Evolutionary conservation across 2,888 invertebrate species (phyloP).

Genomic region (Caenorhabditis sulstoni): DNA sequence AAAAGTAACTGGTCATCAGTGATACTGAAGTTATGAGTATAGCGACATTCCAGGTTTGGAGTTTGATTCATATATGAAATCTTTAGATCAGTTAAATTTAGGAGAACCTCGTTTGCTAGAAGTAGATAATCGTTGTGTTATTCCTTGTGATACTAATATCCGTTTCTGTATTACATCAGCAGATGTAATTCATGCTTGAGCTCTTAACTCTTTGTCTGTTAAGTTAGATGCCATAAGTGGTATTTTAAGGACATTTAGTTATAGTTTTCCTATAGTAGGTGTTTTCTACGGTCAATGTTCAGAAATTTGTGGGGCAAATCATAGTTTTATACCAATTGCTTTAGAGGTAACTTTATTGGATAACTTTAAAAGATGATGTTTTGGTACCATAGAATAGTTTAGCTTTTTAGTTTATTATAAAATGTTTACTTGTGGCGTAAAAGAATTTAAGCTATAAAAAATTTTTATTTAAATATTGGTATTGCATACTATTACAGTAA

Average conservation of each 20-base stretch:
- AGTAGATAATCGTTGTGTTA: conserved; percentile 80
- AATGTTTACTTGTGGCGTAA: conserved; percentile 71
- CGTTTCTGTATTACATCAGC: conserved; percentile 80
- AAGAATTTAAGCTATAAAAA: conserved; percentile 66
- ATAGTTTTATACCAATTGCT: conserved; percentile 88
- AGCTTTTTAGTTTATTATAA: conserved; percentile 68
- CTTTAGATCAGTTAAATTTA: conserved; percentile 70
- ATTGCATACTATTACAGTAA: conserved; percentile 84
- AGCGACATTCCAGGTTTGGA: conserved; percentile 78
- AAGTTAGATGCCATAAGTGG: conserved; percentile 82
- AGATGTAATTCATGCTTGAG: conserved; percentile 82
- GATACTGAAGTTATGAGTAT: conserved; percentile 81
- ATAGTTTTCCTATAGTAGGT: conserved; percentile 85
- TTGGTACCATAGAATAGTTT: conserved; percentile 63
- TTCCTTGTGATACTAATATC: conserved; percentile 78
- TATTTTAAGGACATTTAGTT: conserved; percentile 83
- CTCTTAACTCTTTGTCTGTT: conserved; percentile 81
- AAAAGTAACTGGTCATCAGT: conserved; percentile 81
- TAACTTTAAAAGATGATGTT: conserved; percentile 71
- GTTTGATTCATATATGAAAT: conserved; percentile 81
- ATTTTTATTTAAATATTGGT: conserved; percentile 66
- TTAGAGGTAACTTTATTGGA: conserved; percentile 73
- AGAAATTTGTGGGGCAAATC: conserved; percentile 89
- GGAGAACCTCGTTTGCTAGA: conserved; percentile 80
- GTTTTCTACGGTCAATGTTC: conserved; percentile 88